These are phyloP conservation scores for Jordanella pulchra DNA, from an alignment of 2,797 vertebrate genomes.

Conservation along the genomic window DNA sequence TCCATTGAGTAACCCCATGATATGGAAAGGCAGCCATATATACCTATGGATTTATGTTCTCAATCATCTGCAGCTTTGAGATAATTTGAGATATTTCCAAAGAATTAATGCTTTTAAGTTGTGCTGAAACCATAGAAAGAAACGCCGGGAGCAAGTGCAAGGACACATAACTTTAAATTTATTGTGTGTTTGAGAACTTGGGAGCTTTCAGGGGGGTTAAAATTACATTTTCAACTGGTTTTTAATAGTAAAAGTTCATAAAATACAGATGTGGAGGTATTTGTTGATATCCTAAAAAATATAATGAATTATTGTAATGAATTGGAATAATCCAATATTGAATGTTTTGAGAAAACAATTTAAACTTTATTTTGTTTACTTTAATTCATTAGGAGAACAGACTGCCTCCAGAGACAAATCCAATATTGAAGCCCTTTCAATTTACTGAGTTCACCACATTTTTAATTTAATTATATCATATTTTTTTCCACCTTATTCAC, in stretches of 20 bases:
- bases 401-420: too few relatives aligned
- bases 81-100: too few relatives aligned
- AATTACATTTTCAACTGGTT: neutral
- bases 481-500: too few relatives aligned
- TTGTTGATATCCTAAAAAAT: neutral
- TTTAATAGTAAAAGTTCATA: neutral
- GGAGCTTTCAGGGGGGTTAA: neutral
- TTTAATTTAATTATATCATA: too few relatives aligned
- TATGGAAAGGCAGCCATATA: neutral
- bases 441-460: too few relatives aligned
- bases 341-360: neutral
- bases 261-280: neutral
- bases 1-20: neutral
- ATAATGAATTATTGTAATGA: neutral
- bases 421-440: too few relatives aligned
- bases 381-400: neutral
- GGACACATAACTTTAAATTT: neutral
- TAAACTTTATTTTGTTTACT: neutral
- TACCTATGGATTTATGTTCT: neutral
- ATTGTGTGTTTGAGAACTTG: neutral
- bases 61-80: neutral
- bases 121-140: too few relatives aligned
- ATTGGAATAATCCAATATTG: neutral
- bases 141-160: too few relatives aligned
- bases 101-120: too few relatives aligned